Percentiles rank a stretch among this genome's conserved stretches.
Evolutionary conservation across 2,797 vertebrate species (phyloP).

Genomic region (Falco biarmicus): DNA sequence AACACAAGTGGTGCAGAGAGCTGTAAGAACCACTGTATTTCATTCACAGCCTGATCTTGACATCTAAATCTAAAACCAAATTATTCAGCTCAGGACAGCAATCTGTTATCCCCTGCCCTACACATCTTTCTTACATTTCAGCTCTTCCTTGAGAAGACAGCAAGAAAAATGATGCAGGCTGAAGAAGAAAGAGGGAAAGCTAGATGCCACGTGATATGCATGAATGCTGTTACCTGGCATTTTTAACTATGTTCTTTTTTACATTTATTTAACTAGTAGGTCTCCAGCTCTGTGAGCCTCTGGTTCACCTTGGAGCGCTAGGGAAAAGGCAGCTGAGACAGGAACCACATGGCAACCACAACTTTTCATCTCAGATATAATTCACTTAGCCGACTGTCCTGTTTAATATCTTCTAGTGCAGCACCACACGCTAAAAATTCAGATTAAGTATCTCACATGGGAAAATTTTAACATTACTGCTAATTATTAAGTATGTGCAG

Average conservation of each 20-base stretch:
- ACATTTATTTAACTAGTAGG: neutral
- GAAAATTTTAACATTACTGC: neutral
- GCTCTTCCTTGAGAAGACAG: neutral
- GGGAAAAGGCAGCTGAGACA: neutral
- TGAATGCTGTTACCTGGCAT: neutral
- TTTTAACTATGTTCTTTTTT: neutral
- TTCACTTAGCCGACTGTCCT: neutral
- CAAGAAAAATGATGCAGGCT: neutral
- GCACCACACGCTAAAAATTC: neutral
- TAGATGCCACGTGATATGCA: neutral
- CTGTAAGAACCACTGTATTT: neutral
- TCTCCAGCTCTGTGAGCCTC: neutral
- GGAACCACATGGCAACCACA: neutral
- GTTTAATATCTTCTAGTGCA: neutral
- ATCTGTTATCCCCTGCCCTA: neutral
- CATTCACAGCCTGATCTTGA: neutral
- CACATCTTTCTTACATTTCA: neutral
- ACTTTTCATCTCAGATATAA: neutral
- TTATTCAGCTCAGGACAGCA: neutral
- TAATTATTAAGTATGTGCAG: neutral
- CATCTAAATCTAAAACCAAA: neutral
- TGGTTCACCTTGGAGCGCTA: neutral
- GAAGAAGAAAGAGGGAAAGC: neutral
- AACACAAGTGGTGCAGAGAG: neutral
- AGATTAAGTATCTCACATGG: neutral